A percentile compares a stretch with the other conserved stretches of the same genome.
phyloP scores from a whole-genome alignment of 2,113 vertebrate genomes.

The Nannobrachium achirus region DNA sequence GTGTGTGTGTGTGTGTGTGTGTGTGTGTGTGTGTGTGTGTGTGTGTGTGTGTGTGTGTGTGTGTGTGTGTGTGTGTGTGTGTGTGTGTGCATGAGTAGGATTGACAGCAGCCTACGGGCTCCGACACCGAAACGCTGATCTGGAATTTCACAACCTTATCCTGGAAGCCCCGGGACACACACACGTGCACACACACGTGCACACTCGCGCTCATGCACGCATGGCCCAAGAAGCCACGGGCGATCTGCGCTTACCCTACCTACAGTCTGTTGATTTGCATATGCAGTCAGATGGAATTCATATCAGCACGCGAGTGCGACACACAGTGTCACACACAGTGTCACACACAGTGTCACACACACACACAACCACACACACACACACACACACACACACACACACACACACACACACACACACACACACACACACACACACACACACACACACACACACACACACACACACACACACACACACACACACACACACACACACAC shows the following conservation, averaged over 20 bases:
- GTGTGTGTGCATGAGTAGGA: conserved; percentile 67
- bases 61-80: conserved; percentile 23
- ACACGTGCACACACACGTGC: conserved; percentile 23
- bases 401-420: too few relatives aligned
- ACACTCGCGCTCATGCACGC: conserved; percentile 26
- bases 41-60: conserved; percentile 15
- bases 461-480: conserved; percentile 1
- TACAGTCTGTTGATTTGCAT: conserved; percentile 75
- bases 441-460: neutral
- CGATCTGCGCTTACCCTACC: conserved; percentile 66
- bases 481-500: conserved; percentile 19
- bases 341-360: neutral
- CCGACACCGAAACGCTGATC: conserved; percentile 92
- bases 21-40: conserved; percentile 10
- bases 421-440: neutral
- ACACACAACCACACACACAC: conserved; percentile 3
- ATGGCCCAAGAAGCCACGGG: conserved; percentile 58
- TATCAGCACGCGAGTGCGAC: conserved; percentile 68
- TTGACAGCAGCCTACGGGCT: conserved; percentile 95
- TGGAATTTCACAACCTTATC: conserved; percentile 99
- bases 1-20: conserved; percentile 1
- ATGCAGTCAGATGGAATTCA: conserved; percentile 69
- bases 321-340: conserved; percentile 32
- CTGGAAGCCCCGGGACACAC: conserved; percentile 81
- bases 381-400: neutral